Base-by-base conservation (phyloP, 2,113 vertebrate species). In the Malurus melanocephalus region DNA sequence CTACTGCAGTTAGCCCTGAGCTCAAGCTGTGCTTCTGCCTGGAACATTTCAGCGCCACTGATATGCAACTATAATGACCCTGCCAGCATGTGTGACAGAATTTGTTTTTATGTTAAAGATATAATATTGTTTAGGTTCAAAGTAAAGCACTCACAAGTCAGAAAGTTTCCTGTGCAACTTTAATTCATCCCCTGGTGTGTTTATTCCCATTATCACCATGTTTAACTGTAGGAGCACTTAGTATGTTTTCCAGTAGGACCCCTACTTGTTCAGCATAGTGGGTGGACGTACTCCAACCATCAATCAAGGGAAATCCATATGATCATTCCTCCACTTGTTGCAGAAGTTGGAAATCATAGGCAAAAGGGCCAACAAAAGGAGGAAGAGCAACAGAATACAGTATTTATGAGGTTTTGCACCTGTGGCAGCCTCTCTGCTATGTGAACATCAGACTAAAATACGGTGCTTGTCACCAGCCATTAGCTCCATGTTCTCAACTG, bases 161-260 rank as follows among this genome's bases (percentile, higher is more conserved):
- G 77, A 95, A 93, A 91, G 78, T 75, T 94, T 91, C 69, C 85
- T 51, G 82, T 67, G 73, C 88, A 88, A 92, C 73, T 82, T 86
- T n/a, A 94, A 61, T 71, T 86, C 85, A 86, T 73, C 46, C 73
- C 77, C 69, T 45, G 49, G 72, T 55, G 82, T 93, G 94, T 94
- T 93, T 95, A 94, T 88, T 80, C 94, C 87, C 46, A 88, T 89
- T 94, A 95, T 92, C 89, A 7, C 61, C 76, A 78, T 92, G 91
- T 93, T 91, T 93, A 93, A 81, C 93, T 73, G 57, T 69, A 62
- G 83, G 40, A 88, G 90, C 92, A 92, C 80, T 89, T 75, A 78
- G 85, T 13, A 66, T 28, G 74, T 81, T 94, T 94, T 91, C 88
- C 92, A 96, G 80, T 60, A 92, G 83, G 66, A 91, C 51, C 24